A percentile compares a stretch with the other conserved stretches of the same genome.
phyloP scores from a whole-genome alignment of 1,140 invertebrate genomes.

The Phthorimaea operculella region DNA sequence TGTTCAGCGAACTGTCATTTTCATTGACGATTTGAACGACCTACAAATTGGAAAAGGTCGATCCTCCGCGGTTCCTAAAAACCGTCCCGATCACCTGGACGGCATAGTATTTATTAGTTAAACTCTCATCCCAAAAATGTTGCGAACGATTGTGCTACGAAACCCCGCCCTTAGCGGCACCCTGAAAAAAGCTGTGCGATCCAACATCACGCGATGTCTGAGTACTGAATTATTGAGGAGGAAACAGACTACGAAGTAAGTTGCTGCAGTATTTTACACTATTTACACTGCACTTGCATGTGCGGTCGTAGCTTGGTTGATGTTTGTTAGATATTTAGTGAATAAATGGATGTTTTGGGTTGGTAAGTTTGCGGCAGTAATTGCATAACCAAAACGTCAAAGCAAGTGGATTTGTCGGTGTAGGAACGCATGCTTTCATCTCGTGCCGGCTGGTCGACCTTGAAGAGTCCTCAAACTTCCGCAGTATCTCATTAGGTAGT shows the following conservation, averaged over 20 bases:
- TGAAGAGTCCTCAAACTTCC: background rate
- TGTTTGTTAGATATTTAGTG: background rate
- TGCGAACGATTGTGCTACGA: conserved; percentile 74
- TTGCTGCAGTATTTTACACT: conserved; percentile 12
- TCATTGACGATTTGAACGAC: conserved; percentile 40
- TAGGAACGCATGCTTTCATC: background rate
- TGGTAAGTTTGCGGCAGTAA: conserved; percentile 20
- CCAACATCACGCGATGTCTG: conserved; percentile 70
- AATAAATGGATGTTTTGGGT: background rate
- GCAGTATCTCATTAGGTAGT: too few relatives aligned
- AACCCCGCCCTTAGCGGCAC: conserved; percentile 72
- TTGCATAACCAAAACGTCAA: conserved; percentile 63
- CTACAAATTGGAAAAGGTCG: conserved; percentile 64
- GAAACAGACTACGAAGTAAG: conserved; percentile 72
- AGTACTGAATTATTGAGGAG: conserved; percentile 71
- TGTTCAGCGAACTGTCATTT: background rate
- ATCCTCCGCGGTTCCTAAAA: conserved; percentile 36
- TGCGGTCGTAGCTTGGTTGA: background rate
- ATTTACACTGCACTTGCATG: background rate
- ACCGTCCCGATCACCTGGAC: conserved; percentile 56
- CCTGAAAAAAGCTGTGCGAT: conserved; percentile 68
- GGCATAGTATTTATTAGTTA: conserved; percentile 38
- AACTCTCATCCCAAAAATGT: conserved; percentile 65
- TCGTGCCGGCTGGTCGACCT: background rate
- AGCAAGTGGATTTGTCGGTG: conserved; percentile 7